These are phyloP conservation scores for Agelastica alni DNA, from an alignment of 2,888 invertebrate genomes.

Conservation along the genomic window DNA sequence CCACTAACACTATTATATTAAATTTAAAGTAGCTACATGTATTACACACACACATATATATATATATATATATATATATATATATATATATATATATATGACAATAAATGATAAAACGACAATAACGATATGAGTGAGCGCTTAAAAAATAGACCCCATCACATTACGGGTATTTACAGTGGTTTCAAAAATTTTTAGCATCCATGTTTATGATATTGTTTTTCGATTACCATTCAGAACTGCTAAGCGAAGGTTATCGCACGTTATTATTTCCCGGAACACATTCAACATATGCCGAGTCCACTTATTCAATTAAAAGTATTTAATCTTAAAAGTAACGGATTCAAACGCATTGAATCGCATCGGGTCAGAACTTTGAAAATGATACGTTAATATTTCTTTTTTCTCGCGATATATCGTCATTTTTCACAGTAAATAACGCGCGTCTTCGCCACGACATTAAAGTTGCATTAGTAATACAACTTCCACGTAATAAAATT, in stretches of 20 bases:
- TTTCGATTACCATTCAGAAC: too few species aligned
- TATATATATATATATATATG: too few species aligned
- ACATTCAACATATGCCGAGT: too few species aligned
- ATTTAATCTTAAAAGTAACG: neutral
- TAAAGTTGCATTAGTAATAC: conserved; percentile 14
- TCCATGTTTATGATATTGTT: neutral
- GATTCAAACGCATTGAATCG: neutral
- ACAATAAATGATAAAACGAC: too few species aligned
- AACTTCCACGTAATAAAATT: conserved; percentile 9
- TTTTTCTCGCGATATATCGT: conserved; percentile 7
- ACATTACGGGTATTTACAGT: too few species aligned
- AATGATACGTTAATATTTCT: neutral
- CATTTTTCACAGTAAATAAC: conserved; percentile 11
- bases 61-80: too few species aligned
- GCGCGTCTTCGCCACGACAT: conserved; percentile 10
- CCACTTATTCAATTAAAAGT: too few species aligned
- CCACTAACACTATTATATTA: too few species aligned
- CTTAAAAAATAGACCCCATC: too few species aligned
- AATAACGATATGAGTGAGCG: too few species aligned
- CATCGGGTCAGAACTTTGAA: neutral
- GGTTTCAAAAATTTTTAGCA: neutral
- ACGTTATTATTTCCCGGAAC: neutral
- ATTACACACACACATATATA: too few species aligned
- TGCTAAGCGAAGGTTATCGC: neutral
- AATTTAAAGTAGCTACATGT: too few species aligned